Conservation (phyloP, 2,797 vertebrate species). For the Cirrhinus mrigala region DNA sequence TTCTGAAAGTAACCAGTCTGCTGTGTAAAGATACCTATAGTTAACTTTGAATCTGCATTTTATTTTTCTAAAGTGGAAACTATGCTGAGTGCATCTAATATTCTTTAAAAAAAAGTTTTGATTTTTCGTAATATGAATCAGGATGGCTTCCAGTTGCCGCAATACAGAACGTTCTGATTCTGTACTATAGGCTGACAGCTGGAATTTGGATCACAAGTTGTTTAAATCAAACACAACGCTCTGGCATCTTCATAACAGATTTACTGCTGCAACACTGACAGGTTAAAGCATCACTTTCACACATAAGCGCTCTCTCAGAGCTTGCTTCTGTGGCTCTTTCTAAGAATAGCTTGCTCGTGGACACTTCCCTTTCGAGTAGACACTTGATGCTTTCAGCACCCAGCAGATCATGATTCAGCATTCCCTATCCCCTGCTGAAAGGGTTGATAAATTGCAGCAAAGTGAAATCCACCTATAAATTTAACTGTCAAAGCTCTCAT, state of each 20-base stretch:
- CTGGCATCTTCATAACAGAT: conserved; percentile 39
- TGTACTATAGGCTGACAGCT: conserved; percentile 4
- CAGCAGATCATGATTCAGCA: conserved; percentile 34
- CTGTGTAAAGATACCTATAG: no score
- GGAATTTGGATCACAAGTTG: conserved; percentile 1
- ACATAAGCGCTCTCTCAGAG: conserved; percentile 28
- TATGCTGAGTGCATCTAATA: background rate
- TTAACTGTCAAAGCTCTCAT: background rate
- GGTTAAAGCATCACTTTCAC: conserved; percentile 55
- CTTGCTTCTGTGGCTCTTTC: conserved; percentile 52
- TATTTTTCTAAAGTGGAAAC: background rate
- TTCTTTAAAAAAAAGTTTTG: background rate
- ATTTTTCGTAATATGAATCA: background rate
- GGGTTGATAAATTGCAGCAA: conserved; percentile 45
- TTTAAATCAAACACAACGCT: conserved; percentile 29
- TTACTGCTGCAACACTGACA: conserved; percentile 52
- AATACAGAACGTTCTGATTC: background rate
- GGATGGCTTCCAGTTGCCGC: background rate
- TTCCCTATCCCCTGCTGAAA: conserved; percentile 57
- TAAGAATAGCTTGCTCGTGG: conserved; percentile 61
- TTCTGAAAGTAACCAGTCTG: no score
- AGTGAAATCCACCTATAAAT: background rate
- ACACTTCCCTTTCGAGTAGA: conserved; percentile 51
- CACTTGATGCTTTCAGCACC: conserved; percentile 58
- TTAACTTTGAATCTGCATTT: background rate